These are phyloP conservation scores for Lampropteryx suffumata DNA, from an alignment of 2,888 invertebrate genomes.

Conservation along the genomic window DNA sequence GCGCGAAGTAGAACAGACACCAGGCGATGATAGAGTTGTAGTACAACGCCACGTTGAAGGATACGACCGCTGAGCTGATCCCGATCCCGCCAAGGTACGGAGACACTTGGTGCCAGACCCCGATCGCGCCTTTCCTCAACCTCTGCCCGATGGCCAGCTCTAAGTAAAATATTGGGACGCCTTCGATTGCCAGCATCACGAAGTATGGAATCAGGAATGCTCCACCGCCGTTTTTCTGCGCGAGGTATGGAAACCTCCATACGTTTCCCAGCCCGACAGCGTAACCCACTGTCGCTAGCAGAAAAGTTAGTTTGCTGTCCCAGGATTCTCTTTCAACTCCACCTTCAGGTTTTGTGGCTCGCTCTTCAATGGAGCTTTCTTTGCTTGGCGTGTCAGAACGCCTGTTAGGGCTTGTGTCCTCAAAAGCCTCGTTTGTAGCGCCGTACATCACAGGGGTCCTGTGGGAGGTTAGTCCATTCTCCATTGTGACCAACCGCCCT, in stretches of 20 bases:
- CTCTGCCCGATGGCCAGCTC: conserved; percentile 98
- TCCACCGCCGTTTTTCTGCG: conserved; percentile 97
- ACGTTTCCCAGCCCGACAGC: conserved; percentile 97
- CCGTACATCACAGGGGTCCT: conserved; percentile 87
- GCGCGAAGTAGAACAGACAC: conserved; percentile 97
- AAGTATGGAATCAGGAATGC: conserved; percentile 99
- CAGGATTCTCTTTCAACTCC: conserved; percentile 93
- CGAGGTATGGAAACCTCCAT: conserved; percentile 97
- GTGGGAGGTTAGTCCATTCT: conserved; percentile 83
- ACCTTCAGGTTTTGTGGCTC: conserved; percentile 86
- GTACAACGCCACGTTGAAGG: conserved; percentile 97
- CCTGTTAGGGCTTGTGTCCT: conserved; percentile 75
- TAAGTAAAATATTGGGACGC: conserved; percentile 97
- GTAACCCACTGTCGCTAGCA: conserved; percentile 96
- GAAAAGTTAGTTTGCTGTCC: conserved; percentile 96
- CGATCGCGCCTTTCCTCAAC: conserved; percentile 95
- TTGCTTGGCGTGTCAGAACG: conserved; percentile 81
- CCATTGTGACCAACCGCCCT: conserved; percentile 89
- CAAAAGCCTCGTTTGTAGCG: conserved; percentile 92
- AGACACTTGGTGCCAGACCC: conserved; percentile 97
- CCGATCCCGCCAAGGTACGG: conserved; percentile 95
- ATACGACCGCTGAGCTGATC: conserved; percentile 96
- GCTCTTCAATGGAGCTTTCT: conserved; percentile 85
- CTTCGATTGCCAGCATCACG: conserved; percentile 96
- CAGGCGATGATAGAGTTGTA: conserved; percentile 99